Evolutionary conservation across 2,888 invertebrate genomes (phyloP), one percentile per base, ranked within the genome.

Genomic region (Ophion costatus): DNA sequence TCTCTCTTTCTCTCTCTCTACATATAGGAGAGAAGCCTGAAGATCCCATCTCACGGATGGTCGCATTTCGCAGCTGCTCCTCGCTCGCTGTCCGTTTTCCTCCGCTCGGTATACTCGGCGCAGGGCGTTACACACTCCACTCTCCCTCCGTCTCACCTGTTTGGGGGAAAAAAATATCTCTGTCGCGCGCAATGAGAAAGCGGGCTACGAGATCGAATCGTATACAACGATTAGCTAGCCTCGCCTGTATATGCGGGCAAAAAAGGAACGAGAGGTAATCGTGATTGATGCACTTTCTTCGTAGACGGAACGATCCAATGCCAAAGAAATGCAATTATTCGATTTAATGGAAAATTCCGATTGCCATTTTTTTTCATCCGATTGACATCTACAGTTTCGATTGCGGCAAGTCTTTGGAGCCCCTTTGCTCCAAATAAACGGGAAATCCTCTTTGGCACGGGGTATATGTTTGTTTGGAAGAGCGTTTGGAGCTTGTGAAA

Each of bases 11-110:
- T 57, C 66, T 56, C 17, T n/a, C 5, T 38, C 17, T 33, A 11
- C 59, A 20, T 20, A 38, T 5, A 61, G 45, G 20, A 64, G 71
- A 57, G 74, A 73, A 71, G 70, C 64, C 81, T 70, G 71, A 74
- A 80, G 76, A 85, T 85, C 85, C 85, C 85, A 85, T 85, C 85
- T 82, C 82, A 85, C 82, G 85, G 85, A 82, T 85, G 85, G 85
- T 82, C 82, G 85, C 67, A 66, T 85, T 82, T 80, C 82, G 80
- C 85, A 85, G 85, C 85, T 85, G 85, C 82, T 85, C 82, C 71
- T 77, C 80, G 61, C 77, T 76, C 79, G 73, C 22, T 77, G 80
- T 77, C 80, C 82, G 85, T 67, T 69, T 77, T 42, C 71, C 61
- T 77, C 66, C 71, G 11, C 64, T 66, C 59, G 45, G 4, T 20